Evolutionary conservation across 2,113 vertebrate species (phyloP), one percentile per base, ranked within the genome.

Genomic region (Crypturellus undulatus): DNA sequence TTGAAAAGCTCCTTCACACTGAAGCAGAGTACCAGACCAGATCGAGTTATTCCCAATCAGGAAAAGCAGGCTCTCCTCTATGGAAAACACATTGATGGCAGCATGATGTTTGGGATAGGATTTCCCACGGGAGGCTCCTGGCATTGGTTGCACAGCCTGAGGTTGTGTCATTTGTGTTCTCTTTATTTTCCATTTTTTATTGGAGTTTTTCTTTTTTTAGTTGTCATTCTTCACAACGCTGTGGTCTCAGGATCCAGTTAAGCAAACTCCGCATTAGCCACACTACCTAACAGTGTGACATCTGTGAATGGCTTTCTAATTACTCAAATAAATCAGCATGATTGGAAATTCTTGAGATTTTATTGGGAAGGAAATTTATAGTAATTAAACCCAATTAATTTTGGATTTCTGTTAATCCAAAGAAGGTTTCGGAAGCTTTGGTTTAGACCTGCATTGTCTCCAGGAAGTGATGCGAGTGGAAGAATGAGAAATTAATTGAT

Each of bases 261-360:
- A 96, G 95, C 96, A 52, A 91, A 95, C 88, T 94, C 97, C 16
- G 5, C 77, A 85, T 96, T 97, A 96, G 96, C 94, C 89, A 82
- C 95, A 88, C 78, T 97, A 97, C 97, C 97, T 96, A 97, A 97
- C 96, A 96, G 97, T 97, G 97, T 97, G 97, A 98, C 98, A 98
- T 98, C 98, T 98, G 98, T 97, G 97, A 98, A 98, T 95, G 96
- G 97, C 97, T 98, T 98, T 98, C 97, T 98, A 98, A 98, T 98
- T 98, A 97, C 97, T 87, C 97, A 97, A 98, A 98, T 98, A 98
- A 98, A 98, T 98, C 98, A 98, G 98, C 97, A 87, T 98, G 98
- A 98, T 98, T 98, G 98, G 98, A 98, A 98, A 98, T 97, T 98
- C 98, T 98, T 97, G 95, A 98, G 98, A 98, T 98, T 98, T 98